Percentiles rank a stretch among this genome's conserved stretches.
These are phyloP conservation scores for Toxonevra muliebris DNA, from an alignment of 2,888 invertebrate species.

Conservation along the genomic window DNA sequence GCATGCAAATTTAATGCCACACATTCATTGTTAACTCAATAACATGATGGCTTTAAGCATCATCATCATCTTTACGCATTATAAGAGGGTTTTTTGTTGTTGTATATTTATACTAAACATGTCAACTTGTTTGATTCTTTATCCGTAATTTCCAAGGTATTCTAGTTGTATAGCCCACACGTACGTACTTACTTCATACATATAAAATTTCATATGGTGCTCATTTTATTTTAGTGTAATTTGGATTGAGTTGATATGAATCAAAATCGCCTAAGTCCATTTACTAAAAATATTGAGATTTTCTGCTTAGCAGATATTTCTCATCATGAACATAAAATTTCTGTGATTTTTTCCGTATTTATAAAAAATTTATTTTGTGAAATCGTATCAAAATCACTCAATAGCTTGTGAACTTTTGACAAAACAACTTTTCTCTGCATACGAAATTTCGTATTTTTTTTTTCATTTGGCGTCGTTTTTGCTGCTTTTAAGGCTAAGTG, in stretches of 20 bases:
- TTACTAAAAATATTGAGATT: too few relatives aligned
- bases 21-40: conserved; percentile 12
- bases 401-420: too few relatives aligned
- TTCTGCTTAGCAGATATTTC: too few relatives aligned
- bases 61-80: conserved; percentile 3
- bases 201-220: neutral
- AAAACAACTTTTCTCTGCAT: too few relatives aligned
- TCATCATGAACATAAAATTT: too few relatives aligned
- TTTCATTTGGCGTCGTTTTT: too few relatives aligned
- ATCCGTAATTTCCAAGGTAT: conserved; percentile 44
- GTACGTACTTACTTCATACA: neutral
- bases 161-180: conserved; percentile 31
- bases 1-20: conserved; percentile 26
- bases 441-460: too few relatives aligned
- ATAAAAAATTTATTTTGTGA: too few relatives aligned
- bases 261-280: too few relatives aligned
- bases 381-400: too few relatives aligned
- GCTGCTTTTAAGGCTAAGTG: too few relatives aligned
- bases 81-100: neutral
- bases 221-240: neutral
- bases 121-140: conserved; percentile 38
- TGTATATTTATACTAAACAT: conserved; percentile 22
- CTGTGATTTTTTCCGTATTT: too few relatives aligned
- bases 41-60: neutral
- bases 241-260: neutral